A percentile compares a stretch with the other conserved stretches of the same genome.
phyloP scores from a whole-genome alignment of 2,888 invertebrate species.

The Bombyx huttoni region DNA sequence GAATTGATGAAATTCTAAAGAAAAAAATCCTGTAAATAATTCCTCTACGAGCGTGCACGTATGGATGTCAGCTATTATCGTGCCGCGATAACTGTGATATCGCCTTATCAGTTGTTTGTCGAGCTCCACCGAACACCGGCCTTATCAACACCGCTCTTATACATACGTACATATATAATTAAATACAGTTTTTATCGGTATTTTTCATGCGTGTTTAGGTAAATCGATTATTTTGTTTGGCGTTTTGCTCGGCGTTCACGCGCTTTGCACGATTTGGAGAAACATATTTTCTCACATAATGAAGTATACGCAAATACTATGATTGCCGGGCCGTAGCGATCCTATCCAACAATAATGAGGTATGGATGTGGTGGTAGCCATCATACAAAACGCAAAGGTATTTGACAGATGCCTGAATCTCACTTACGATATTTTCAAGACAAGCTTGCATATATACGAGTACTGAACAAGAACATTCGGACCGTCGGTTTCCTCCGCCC shows the following conservation, averaged over 20 bases:
- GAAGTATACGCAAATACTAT: too few species aligned
- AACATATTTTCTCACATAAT: too few species aligned
- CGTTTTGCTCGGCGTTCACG: background rate
- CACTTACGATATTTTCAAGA: too few species aligned
- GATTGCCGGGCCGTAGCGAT: too few species aligned
- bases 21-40: slow-evolving; percentile 9
- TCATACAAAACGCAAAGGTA: too few species aligned
- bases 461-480: too few species aligned
- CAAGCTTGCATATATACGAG: too few species aligned
- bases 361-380: too few species aligned
- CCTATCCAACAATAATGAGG: too few species aligned
- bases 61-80: slow-evolving; percentile 22
- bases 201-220: background rate
- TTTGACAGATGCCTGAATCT: too few species aligned
- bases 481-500: too few species aligned
- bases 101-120: slow-evolving; percentile 30
- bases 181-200: background rate
- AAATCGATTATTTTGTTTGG: background rate
- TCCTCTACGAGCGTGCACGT: slow-evolving; percentile 8
- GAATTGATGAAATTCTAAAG: background rate
- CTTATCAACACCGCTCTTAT: background rate
- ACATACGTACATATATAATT: background rate
- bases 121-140: slow-evolving; percentile 5
- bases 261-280: too few species aligned
- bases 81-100: slow-evolving; percentile 16